Conservation (phyloP, 1,140 invertebrate genomes). For the Ceratitis capitata region DNA sequence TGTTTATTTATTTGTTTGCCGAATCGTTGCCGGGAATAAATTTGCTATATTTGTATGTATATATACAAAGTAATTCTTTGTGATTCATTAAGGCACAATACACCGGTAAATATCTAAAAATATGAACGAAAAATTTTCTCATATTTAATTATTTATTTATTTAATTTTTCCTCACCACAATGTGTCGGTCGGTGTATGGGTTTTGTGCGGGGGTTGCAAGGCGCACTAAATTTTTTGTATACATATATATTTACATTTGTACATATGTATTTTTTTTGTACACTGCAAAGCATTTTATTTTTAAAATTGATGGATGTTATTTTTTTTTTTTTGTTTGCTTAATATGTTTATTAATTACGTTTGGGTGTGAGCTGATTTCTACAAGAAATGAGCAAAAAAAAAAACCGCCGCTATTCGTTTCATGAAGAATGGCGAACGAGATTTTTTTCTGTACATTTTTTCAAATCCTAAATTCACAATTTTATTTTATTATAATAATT, state of each 20-base stretch:
- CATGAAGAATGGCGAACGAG: too few relatives aligned
- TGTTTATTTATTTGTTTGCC: not conserved
- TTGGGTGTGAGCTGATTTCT: too few relatives aligned
- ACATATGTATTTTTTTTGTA: slow-evolving; percentile 1
- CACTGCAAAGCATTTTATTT: not conserved
- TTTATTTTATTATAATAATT: too few relatives aligned
- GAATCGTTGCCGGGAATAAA: slow-evolving; percentile 17
- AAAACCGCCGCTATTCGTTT: too few relatives aligned
- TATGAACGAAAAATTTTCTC: not conserved
- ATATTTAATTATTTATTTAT: not conserved
- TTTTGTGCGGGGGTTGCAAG: not conserved
- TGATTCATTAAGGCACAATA: slow-evolving; percentile 10
- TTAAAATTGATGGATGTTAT: too few relatives aligned
- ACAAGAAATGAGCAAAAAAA: too few relatives aligned
- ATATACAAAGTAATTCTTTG: slow-evolving; percentile 28
- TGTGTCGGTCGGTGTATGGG: not conserved
- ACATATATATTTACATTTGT: not conserved
- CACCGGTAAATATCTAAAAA: slow-evolving; percentile 11
- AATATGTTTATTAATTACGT: too few relatives aligned
- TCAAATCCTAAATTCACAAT: too few relatives aligned
- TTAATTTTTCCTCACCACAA: not conserved
- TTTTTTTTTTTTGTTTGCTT: too few relatives aligned
- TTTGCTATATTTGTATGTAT: too few relatives aligned
- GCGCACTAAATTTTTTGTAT: not conserved
- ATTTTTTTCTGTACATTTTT: too few relatives aligned